A percentile compares a stretch with the other conserved stretches of the same genome.
Evolutionary conservation across 2,797 vertebrate species (phyloP).

Genomic region (Chromobotia macracanthus): DNA sequence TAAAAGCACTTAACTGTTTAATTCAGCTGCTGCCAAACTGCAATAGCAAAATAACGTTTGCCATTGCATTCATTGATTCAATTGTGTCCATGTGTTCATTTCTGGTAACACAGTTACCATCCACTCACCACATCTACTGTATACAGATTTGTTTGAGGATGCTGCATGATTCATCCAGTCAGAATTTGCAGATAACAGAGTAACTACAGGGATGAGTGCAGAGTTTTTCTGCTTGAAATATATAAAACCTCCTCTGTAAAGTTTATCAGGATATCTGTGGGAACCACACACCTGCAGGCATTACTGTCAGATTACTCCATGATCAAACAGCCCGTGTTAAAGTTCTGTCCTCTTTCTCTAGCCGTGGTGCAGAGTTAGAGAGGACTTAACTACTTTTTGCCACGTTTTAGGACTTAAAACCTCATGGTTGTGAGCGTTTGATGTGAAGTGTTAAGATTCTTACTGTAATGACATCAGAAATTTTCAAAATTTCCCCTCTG

Average conservation of each 20-base stretch:
- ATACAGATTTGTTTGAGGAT: background rate
- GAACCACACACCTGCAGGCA: conserved; percentile 55
- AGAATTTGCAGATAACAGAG: conserved; percentile 8
- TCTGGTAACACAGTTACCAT: background rate
- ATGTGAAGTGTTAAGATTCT: background rate
- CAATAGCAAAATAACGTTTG: conserved; percentile 12
- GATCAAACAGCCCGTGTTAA: conserved; percentile 59
- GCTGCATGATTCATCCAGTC: conserved; percentile 25
- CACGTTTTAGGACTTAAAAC: conserved; percentile 8
- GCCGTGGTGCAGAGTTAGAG: conserved; percentile 39
- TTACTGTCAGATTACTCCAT: conserved; percentile 59
- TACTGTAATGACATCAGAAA: background rate
- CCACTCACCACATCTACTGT: background rate
- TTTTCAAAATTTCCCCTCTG: background rate
- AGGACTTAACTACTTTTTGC: background rate
- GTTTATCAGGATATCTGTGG: conserved; percentile 60
- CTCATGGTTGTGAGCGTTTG: conserved; percentile 10
- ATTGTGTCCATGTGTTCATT: background rate
- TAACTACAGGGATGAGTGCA: conserved; percentile 13
- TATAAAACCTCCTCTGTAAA: conserved; percentile 56
- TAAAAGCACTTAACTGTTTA: background rate
- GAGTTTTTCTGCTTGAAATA: conserved; percentile 68
- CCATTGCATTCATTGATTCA: conserved; percentile 5
- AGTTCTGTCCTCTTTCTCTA: conserved; percentile 35
- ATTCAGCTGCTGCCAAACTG: conserved; percentile 15